Conservation (phyloP, 2,888 invertebrate genomes). For the Eudasyphora cyanicolor region DNA sequence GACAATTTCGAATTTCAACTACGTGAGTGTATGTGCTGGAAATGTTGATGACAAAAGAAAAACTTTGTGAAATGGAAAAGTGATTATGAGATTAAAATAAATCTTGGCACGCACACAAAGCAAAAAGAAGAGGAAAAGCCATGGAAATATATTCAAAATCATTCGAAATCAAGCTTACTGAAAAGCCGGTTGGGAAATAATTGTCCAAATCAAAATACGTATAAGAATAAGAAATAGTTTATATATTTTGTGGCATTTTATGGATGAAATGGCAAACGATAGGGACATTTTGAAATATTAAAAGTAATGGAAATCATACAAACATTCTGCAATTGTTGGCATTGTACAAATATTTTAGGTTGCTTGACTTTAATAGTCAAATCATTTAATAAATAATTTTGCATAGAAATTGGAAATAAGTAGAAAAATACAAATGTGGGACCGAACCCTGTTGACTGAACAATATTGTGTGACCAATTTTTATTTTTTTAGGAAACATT, state of each 20-base stretch:
- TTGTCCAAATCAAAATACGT: background rate
- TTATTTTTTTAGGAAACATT: too few species aligned
- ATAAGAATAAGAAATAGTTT: background rate
- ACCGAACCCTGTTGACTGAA: too few species aligned
- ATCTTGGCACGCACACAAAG: constrained; percentile 20
- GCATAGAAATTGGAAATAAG: too few species aligned
- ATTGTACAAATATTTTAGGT: background rate
- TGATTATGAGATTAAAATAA: constrained; percentile 31
- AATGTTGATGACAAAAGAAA: constrained; percentile 29
- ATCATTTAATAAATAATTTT: too few species aligned
- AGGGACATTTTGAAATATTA: background rate
- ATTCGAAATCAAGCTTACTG: background rate
- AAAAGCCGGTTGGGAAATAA: background rate
- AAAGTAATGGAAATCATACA: background rate
- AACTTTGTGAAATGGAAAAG: constrained; percentile 28
- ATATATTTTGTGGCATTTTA: too few species aligned
- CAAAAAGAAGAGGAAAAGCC: background rate
- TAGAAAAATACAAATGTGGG: too few species aligned
- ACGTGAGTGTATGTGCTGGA: background rate
- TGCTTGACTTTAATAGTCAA: too few species aligned
- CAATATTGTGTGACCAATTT: too few species aligned
- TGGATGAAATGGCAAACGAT: background rate
- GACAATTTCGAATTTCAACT: constrained; percentile 7
- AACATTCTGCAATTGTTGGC: background rate
- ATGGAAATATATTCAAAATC: background rate